Evolutionary conservation across 2,113 vertebrate species (phyloP).

Genomic region (Syngnathus typhle): DNA sequence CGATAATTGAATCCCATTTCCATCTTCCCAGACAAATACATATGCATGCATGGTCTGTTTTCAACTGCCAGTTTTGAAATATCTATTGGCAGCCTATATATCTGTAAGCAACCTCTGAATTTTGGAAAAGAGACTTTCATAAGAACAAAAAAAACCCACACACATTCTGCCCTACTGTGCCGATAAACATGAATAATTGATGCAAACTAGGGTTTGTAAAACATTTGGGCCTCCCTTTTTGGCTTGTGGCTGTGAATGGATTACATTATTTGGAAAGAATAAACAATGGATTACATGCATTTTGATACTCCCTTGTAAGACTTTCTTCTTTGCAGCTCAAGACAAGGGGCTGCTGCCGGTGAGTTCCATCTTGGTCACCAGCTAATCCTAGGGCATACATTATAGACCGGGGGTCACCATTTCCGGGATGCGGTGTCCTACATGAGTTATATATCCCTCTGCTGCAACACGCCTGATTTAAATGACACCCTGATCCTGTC

Average conservation of each 20-base stretch:
- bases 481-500: no score
- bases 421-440: no score
- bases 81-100: not conserved
- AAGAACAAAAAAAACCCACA: not conserved
- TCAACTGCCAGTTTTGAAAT: not conserved
- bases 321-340: not conserved
- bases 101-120: not conserved
- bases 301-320: not conserved
- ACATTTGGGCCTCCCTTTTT: not conserved
- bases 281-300: not conserved
- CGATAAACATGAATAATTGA: conserved; percentile 2
- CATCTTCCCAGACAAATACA: not conserved
- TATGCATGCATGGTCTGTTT: not conserved
- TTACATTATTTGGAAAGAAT: not conserved
- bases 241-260: not conserved
- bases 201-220: conserved; percentile 1
- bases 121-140: not conserved
- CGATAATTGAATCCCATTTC: not conserved
- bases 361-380: not conserved
- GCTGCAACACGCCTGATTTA: no score
- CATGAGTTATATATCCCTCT: no score
- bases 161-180: not conserved
- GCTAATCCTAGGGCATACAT: not conserved
- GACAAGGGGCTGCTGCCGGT: not conserved
- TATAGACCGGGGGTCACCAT: not conserved